These are phyloP conservation scores for Pachliopta kotzebuea DNA, from an alignment of 2,888 invertebrate species.

Conservation along the genomic window DNA sequence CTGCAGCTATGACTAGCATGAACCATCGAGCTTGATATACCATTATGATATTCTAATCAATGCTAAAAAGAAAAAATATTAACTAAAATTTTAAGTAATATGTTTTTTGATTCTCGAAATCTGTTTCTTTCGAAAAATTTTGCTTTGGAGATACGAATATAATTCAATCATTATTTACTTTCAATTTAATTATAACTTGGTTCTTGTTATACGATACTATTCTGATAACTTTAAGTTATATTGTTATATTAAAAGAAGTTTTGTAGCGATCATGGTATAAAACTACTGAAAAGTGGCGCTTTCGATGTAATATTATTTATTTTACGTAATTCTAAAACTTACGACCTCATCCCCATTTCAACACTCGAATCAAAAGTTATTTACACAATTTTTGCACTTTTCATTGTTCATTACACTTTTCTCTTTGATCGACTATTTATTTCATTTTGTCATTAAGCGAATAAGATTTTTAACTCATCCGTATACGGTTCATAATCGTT, in stretches of 20 bases:
- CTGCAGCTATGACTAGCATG: constrained; percentile 73
- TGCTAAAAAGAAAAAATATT: constrained; percentile 39
- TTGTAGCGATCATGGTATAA: no score
- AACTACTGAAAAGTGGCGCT: neutral
- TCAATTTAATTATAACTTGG: no score
- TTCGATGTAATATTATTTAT: neutral
- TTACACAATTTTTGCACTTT: constrained; percentile 5
- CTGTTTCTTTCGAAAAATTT: no score
- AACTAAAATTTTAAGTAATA: no score
- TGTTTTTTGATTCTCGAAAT: no score
- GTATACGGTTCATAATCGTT: constrained; percentile 1
- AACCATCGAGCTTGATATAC: constrained; percentile 75
- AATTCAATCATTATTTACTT: no score
- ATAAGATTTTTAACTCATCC: constrained; percentile 2
- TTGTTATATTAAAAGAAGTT: no score
- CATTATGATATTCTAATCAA: constrained; percentile 44
- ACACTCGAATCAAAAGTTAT: constrained; percentile 2
- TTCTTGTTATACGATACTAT: no score
- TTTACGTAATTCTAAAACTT: constrained; percentile 7
- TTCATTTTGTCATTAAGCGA: neutral
- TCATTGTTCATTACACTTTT: constrained; percentile 12
- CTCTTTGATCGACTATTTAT: constrained; percentile 2
- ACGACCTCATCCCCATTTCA: constrained; percentile 8
- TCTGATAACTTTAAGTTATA: no score
- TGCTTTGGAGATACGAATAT: no score